phyloP scores from a whole-genome alignment of 2,797 vertebrate genomes.

The Aplochiton taeniatus region DNA sequence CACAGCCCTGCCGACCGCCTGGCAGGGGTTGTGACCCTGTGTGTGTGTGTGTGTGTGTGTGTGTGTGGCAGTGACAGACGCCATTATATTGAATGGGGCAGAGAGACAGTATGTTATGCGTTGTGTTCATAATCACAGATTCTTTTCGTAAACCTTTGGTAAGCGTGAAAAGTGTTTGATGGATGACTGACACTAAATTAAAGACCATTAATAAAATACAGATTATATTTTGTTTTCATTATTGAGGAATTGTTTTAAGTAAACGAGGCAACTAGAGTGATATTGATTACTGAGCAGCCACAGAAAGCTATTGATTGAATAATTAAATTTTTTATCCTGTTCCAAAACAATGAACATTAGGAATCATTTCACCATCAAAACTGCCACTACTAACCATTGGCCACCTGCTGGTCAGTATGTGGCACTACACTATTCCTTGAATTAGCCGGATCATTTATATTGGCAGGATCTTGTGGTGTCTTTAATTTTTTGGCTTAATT shows the following conservation, averaged over 20 bases:
- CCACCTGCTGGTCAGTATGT: conserved; percentile 25
- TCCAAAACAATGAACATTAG: not conserved
- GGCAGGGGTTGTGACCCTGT: conserved; percentile 10
- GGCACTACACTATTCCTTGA: conserved; percentile 15
- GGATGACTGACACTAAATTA: no score
- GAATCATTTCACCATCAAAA: not conserved
- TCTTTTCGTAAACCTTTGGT: no score
- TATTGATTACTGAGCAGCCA: no score
- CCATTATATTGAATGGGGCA: no score
- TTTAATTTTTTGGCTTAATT: not conserved
- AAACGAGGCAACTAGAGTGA: no score
- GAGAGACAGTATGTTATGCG: not conserved
- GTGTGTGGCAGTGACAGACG: conserved; percentile 6
- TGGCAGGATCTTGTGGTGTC: no score
- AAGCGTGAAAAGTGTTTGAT: no score
- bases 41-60: conserved; percentile 5
- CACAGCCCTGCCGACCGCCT: conserved; percentile 25
- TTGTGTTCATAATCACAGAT: no score
- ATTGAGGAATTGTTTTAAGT: no score
- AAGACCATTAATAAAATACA: no score
- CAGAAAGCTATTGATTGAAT: not conserved
- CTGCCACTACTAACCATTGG: not conserved
- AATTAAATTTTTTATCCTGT: not conserved
- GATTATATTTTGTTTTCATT: no score
- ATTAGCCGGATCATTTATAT: no score